Conservation (phyloP, 2,113 vertebrate genomes). For the Corythornis vintsioides region DNA sequence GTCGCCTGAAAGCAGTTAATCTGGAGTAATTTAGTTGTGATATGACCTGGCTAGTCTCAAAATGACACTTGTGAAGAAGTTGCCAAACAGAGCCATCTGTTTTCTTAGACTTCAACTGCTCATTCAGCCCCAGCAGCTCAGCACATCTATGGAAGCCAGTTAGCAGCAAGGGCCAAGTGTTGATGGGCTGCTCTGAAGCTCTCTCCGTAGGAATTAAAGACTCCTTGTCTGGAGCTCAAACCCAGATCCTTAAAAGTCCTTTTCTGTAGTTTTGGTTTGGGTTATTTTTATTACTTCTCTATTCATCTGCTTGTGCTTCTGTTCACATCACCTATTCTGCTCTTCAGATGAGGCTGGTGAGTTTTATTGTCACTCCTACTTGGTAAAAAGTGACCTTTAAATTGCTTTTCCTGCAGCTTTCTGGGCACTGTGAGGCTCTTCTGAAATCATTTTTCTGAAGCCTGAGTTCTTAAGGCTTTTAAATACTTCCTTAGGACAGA, state of each 20-base stretch:
- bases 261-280: not conserved
- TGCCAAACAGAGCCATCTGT: slow-evolving; percentile 33
- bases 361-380: not conserved
- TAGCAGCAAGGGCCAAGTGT: not conserved
- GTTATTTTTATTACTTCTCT: not conserved
- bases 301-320: not conserved
- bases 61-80: not conserved
- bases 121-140: not conserved
- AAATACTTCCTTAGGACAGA: not conserved
- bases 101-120: slow-evolving; percentile 7
- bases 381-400: not conserved
- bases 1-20: not conserved
- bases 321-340: not conserved
- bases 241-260: not conserved
- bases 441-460: not conserved
- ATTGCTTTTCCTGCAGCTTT: not conserved
- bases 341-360: not conserved
- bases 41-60: slow-evolving; percentile 19
- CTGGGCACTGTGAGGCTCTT: not conserved
- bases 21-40: not conserved
- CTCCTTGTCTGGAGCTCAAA: not conserved
- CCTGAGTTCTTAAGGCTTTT: not conserved
- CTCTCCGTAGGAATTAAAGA: fast-evolving
- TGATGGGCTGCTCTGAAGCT: not conserved
- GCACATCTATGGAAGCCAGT: not conserved